Base-by-base conservation (phyloP, 2,888 invertebrate species). In the Apamea sordens region DNA sequence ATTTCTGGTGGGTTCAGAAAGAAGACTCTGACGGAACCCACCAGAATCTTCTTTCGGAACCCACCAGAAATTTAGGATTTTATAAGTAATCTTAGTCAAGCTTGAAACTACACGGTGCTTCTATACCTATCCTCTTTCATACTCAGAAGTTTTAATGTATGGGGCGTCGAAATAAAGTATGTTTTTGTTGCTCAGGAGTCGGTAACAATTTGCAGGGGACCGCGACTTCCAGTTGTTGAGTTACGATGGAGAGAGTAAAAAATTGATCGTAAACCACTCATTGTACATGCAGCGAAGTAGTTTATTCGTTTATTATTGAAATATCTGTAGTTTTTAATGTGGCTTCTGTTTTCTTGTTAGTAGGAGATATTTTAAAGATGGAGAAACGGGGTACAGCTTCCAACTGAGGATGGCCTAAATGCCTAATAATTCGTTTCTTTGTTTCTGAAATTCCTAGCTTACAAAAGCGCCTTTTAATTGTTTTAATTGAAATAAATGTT, bases 91-190 rank as follows among this genome's bases (percentile, higher is more conserved):
- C 36, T 65, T 6, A 13, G 36, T 24, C 65, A 36, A 65, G 13
- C 24, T 36, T 65, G 36, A 65, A 65, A 36, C 4, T 64, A 2
- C 24, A 32, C 6, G 15, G 65, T 24, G 11, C 61, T 32, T 78
- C 61, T 69, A 72, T 65, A 70, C 44, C 13, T 47, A 2, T 47
- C 13, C 44, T 44, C 11, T 47, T 86, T 71, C 59, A 80, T 85
- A 85, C 85, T 67, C 80, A 65, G 56, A 77, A 85, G 87, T 87
- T 89, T 89, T 86, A 89, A 89, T 79, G 84, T 83, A 86, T 84
- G 86, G 82, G 85, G 84, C 87, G 89, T 90, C 84, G 85, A 89
- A 89, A 90, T 88, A 89, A 89, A 90, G 87, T 87, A 88, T 78
- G 88, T 90, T 91, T 90, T 87, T 84, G 86, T 88, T 85, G 84